A percentile compares a stretch with the other conserved stretches of the same genome.
These are phyloP conservation scores for Volucella inflata DNA, from an alignment of 2,888 invertebrate genomes.

Conservation along the genomic window DNA sequence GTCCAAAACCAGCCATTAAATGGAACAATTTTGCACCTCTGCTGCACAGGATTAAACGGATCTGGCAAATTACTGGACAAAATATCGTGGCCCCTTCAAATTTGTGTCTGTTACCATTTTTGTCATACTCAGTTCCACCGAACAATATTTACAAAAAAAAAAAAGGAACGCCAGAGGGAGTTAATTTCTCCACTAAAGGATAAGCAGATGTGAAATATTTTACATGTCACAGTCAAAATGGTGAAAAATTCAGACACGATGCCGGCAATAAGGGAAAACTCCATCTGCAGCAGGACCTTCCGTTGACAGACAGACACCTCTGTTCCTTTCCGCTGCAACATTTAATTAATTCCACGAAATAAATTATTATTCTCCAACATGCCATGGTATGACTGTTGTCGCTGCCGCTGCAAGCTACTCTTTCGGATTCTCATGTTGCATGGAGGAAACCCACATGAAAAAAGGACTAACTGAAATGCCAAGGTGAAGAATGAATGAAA, in stretches of 20 bases:
- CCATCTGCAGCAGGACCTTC: slow-evolving; percentile 57
- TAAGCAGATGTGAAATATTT: slow-evolving; percentile 64
- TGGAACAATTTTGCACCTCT: too few relatives aligned
- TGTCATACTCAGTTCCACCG: neutral
- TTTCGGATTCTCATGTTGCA: slow-evolving; percentile 10
- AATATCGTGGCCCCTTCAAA: too few relatives aligned
- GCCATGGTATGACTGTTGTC: slow-evolving; percentile 25
- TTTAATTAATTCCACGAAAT: slow-evolving; percentile 73
- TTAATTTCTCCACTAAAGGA: slow-evolving; percentile 26
- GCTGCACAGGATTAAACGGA: too few relatives aligned
- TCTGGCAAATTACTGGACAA: too few relatives aligned
- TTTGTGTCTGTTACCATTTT: neutral
- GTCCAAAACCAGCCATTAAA: too few relatives aligned
- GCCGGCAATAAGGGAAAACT: slow-evolving; percentile 4
- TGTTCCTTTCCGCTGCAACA: slow-evolving; percentile 28
- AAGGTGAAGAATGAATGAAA: neutral
- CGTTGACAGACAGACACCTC: slow-evolving; percentile 62
- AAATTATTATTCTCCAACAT: slow-evolving; percentile 69
- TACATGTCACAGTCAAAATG: slow-evolving; percentile 61
- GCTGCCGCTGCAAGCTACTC: neutral
- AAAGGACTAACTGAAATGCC: neutral
- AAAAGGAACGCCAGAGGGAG: too few relatives aligned
- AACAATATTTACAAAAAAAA: neutral
- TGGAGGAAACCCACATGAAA: slow-evolving; percentile 15
- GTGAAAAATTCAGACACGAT: slow-evolving; percentile 33